A percentile compares a stretch with the other conserved stretches of the same genome.
These are phyloP conservation scores for Sylvia atricapilla DNA, from an alignment of 2,113 vertebrate genomes.

Conservation along the genomic window DNA sequence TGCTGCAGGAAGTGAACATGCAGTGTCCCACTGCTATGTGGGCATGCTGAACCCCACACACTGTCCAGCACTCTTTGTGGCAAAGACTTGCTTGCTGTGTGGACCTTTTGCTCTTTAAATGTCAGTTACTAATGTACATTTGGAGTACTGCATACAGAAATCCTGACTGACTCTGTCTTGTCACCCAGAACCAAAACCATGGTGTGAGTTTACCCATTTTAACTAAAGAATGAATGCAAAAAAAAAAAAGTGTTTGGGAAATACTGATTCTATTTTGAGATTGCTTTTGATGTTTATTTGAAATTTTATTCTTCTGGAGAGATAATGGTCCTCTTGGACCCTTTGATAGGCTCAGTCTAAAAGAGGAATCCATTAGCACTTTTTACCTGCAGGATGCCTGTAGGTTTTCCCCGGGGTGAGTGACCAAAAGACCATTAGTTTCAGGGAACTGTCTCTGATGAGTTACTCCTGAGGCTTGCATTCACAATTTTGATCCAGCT, in stretches of 20 bases:
- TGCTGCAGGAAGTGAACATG: neutral
- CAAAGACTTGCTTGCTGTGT: neutral
- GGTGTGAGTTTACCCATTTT: neutral
- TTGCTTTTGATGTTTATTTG: neutral
- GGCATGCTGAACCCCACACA: neutral
- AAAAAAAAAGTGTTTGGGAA: neutral
- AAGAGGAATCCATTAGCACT: neutral
- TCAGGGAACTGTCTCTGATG: neutral
- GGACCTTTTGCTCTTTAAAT: neutral
- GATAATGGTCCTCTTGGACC: neutral
- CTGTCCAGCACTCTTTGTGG: accelerated
- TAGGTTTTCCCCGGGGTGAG: neutral
- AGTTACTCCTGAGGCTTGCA: neutral
- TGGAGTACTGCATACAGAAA: neutral
- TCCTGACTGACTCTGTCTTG: neutral
- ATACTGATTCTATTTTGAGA: neutral
- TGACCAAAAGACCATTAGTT: neutral
- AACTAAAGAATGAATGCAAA: neutral
- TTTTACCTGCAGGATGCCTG: neutral
- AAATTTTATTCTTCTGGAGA: neutral
- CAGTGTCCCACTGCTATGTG: accelerated
- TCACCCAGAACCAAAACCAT: neutral
- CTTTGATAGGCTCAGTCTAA: neutral
- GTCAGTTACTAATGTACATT: neutral
- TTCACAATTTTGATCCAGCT: neutral